Conservation (phyloP, 2,888 invertebrate genomes). For the Malthinus seriepunctatus region DNA sequence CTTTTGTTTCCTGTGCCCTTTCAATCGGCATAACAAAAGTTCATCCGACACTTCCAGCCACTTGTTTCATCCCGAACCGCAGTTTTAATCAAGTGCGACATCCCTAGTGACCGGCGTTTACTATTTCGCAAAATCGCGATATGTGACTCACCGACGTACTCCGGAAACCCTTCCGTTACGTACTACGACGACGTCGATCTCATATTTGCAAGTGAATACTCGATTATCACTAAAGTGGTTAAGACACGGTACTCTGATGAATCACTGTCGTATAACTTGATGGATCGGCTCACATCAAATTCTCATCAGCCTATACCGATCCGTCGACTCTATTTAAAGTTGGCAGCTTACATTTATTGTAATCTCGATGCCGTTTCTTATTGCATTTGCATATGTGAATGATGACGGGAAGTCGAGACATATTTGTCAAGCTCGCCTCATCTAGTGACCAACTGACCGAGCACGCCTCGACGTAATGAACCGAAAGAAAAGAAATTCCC, state of each 20-base stretch:
- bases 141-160: constrained; percentile 27
- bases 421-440: constrained; percentile 52
- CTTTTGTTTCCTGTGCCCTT: constrained; percentile 53
- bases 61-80: constrained; percentile 30
- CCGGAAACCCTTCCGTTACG: constrained; percentile 45
- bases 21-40: constrained; percentile 48
- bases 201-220: constrained; percentile 53
- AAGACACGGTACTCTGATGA: constrained; percentile 44
- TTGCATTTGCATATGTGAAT: constrained; percentile 45
- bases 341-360: constrained; percentile 22
- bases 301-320: constrained; percentile 48
- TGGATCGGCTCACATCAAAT: constrained; percentile 52
- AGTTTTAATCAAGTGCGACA: constrained; percentile 50
- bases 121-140: constrained; percentile 22
- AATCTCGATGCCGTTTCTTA: constrained; percentile 27
- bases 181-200: constrained; percentile 46
- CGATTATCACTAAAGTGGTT: constrained; percentile 48
- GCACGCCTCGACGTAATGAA: constrained; percentile 47
- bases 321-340: constrained; percentile 41
- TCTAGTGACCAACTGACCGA: constrained; percentile 53
- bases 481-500: constrained; percentile 50
- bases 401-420: constrained; percentile 44
- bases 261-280: constrained; percentile 50
- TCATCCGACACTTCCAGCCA: constrained; percentile 38
- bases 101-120: constrained; percentile 25